Evolutionary conservation across 92 coral and sea anemone species (phyloP).

Genomic region (Porites lobata): DNA sequence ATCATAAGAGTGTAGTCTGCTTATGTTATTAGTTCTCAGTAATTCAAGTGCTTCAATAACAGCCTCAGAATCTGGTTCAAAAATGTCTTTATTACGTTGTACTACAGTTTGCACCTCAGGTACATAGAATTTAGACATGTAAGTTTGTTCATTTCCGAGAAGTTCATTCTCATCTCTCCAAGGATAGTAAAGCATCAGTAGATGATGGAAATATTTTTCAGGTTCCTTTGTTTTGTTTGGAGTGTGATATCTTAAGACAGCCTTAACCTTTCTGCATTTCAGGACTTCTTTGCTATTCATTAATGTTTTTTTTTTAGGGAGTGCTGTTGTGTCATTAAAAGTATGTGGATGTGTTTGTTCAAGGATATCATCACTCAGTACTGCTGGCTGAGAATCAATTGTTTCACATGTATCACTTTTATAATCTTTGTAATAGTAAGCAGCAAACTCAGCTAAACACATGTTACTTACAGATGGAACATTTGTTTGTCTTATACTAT

Average conservation of each 20-base stretch:
- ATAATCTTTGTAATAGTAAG: slow-evolving; percentile 73
- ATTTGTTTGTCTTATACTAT: no score
- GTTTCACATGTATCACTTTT: slow-evolving; percentile 46
- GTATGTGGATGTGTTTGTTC: slow-evolving; percentile 42
- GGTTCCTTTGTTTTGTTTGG: slow-evolving; percentile 32
- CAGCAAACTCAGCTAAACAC: slow-evolving; percentile 62
- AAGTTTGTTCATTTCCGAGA: slow-evolving; percentile 73
- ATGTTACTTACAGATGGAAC: no score
- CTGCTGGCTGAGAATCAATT: slow-evolving; percentile 64
- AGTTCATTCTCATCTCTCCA: slow-evolving; percentile 69
- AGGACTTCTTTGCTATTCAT: slow-evolving; percentile 37
- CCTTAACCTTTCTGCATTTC: slow-evolving; percentile 48
- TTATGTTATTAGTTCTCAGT: slow-evolving; percentile 65
- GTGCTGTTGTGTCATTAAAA: slow-evolving; percentile 8
- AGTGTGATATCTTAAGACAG: slow-evolving; percentile 30
- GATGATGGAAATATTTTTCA: slow-evolving; percentile 63
- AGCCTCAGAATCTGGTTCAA: slow-evolving; percentile 87
- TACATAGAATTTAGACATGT: slow-evolving; percentile 76
- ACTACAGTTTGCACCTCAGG: slow-evolving; percentile 68
- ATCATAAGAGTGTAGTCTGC: slow-evolving; percentile 55
- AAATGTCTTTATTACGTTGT: slow-evolving; percentile 50
- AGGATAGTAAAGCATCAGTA: slow-evolving; percentile 56
- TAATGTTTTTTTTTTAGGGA: slow-evolving; percentile 38
- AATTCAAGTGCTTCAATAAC: slow-evolving; percentile 71
- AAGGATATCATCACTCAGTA: slow-evolving; percentile 51